phyloP scores from a whole-genome alignment of 2,888 invertebrate genomes.

The Drosophila cyrtoloma region DNA sequence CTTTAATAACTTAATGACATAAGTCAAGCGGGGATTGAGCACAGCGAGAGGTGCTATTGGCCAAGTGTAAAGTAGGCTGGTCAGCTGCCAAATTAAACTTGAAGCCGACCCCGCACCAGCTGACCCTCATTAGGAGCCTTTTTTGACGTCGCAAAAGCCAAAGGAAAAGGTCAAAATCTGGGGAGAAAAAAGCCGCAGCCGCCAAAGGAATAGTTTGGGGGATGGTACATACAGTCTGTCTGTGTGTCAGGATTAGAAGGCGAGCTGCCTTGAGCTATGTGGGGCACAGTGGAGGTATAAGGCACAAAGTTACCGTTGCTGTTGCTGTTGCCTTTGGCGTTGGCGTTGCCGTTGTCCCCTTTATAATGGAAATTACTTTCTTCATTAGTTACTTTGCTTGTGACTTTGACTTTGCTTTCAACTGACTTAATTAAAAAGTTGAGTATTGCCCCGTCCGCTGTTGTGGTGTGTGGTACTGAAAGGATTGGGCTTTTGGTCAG shows the following conservation, averaged over 20 bases:
- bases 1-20: conserved; percentile 79
- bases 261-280: conserved; percentile 49
- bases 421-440: conserved; percentile 82
- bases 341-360: conserved; percentile 61
- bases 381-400: conserved; percentile 80
- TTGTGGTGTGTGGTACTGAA: conserved; percentile 41
- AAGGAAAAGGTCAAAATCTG: conserved; percentile 64
- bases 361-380: conserved; percentile 83
- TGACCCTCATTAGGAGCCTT: conserved; percentile 73
- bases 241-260: conserved; percentile 47
- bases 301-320: conserved; percentile 14
- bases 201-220: conserved; percentile 24
- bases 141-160: conserved; percentile 46
- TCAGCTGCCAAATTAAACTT: conserved; percentile 75
- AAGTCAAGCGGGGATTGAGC: conserved; percentile 49
- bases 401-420: conserved; percentile 44
- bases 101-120: conserved; percentile 37
- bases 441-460: conserved; percentile 22
- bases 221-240: conserved; percentile 1
- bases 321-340: conserved; percentile 34
- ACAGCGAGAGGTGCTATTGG: conserved; percentile 11
- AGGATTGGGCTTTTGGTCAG: conserved; percentile 21
- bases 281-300: conserved; percentile 4
- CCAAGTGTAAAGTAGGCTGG: conserved; percentile 73
- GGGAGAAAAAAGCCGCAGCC: conserved; percentile 37